These are phyloP conservation scores for Ceraclea dissimilis DNA, from an alignment of 2,888 invertebrate genomes.

Conservation along the genomic window DNA sequence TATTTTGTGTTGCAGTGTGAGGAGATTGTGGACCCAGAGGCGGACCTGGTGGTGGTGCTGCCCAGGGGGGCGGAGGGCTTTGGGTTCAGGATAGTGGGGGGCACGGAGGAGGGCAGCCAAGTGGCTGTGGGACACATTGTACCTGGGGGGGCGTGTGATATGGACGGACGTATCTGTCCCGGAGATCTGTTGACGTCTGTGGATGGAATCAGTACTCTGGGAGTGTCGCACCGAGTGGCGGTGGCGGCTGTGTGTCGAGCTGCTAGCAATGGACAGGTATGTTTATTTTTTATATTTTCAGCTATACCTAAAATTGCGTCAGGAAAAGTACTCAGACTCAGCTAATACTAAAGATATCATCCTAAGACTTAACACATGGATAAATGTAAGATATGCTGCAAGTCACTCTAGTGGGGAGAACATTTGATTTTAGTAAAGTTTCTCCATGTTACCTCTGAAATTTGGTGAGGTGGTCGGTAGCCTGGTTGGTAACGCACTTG, in stretches of 20 bases:
- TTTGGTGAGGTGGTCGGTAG: too few species aligned
- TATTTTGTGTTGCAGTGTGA: conserved; percentile 13
- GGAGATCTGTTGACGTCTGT: conserved; percentile 94
- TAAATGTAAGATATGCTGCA: too few species aligned
- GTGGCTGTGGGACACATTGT: conserved; percentile 97
- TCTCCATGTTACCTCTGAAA: too few species aligned
- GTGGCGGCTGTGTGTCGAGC: conserved; percentile 89
- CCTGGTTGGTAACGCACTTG: too few species aligned
- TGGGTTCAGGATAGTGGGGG: conserved; percentile 96
- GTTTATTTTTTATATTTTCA: too few species aligned
- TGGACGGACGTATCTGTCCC: conserved; percentile 82
- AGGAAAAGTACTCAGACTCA: too few species aligned
- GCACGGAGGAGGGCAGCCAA: conserved; percentile 94
- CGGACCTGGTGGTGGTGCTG: conserved; percentile 71
- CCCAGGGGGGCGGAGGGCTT: conserved; percentile 91
- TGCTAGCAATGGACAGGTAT: conserved; percentile 79
- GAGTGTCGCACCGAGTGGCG: conserved; percentile 85
- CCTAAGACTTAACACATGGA: too few species aligned
- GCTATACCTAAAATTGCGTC: too few species aligned
- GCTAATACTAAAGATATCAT: too few species aligned
- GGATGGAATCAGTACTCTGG: conserved; percentile 73
- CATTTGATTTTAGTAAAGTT: too few species aligned
- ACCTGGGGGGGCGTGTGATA: conserved; percentile 85
- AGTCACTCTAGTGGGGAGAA: too few species aligned
- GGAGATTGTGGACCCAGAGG: conserved; percentile 36